Evolutionary conservation across 2,888 invertebrate species (phyloP), one percentile per base, ranked within the genome.

Genomic region (Allygus modestus): DNA sequence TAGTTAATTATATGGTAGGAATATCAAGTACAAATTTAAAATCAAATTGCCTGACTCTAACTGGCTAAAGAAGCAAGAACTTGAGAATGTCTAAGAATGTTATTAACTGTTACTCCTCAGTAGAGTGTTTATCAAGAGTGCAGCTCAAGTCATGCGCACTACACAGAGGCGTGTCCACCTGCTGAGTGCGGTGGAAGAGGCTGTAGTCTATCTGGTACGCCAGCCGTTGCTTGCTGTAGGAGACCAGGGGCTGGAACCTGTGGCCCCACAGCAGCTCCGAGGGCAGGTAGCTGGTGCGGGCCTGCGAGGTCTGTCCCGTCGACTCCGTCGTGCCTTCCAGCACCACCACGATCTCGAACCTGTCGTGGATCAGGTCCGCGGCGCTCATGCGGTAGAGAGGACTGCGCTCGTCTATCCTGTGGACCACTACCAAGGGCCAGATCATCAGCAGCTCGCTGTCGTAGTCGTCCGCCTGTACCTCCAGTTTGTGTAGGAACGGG

Each of bases 391-490:
- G 93, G 91, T 95, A 99, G 37, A 99, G 93, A 0, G 99, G 99
- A 88, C 98, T 98, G 46, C 86, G 79, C 54, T 81, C 94, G 90
- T 97, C 95, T 88, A 99, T 99, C 85, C 93, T 93, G 90, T 99
- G 99, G 20, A 97, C 95, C 41, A 98, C 95, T 9, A 97, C 96
- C 90, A 97, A 94, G 0, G 99, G 99, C 99, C 99, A 99, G 85
- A 99, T 95, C 89, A 99, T 97, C 91, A 99, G 98, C 7, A 98
- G 92, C 87, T 95, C 93, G 9, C 97, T 96, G 87, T 96, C 95
- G 88, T 97, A 97, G 28, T 96, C 96, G 89, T 98, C 97, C 23
- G 95, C 93, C 87, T 93, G 93, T 0, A 95, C 92, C 86, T 92
- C 90, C 84, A 93, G 91, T 88, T 92, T 92, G 87, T 92, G 92